phyloP scores from a whole-genome alignment of 2,888 invertebrate genomes.

The Elgonia sp. region DNA sequence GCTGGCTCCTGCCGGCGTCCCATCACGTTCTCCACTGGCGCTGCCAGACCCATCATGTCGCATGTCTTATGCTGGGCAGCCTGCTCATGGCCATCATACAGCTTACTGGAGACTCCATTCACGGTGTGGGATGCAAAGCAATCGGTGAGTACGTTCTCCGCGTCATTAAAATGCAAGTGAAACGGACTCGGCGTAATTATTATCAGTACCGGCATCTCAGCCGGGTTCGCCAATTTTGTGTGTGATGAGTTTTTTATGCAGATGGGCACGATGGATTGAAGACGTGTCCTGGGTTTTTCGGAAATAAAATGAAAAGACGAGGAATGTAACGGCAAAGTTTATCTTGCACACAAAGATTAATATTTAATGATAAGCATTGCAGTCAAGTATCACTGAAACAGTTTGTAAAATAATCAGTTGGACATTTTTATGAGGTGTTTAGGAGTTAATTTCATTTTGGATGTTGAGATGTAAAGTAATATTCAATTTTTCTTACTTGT shows the following conservation, averaged over 20 bases:
- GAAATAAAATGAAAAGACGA: slow-evolving; percentile 4
- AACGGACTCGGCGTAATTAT: slow-evolving; percentile 57
- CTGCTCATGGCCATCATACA: slow-evolving; percentile 93
- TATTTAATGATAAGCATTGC: neutral
- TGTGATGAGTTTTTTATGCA: slow-evolving; percentile 55
- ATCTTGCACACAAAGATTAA: neutral
- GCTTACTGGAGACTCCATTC: slow-evolving; percentile 90
- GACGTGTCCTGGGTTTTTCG: slow-evolving; percentile 30
- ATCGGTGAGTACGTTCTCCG: slow-evolving; percentile 89
- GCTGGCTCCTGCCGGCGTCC: slow-evolving; percentile 93
- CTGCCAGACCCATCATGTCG: slow-evolving; percentile 95
- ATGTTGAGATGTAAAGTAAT: too few relatives aligned
- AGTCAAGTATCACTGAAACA: neutral
- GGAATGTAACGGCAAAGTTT: neutral
- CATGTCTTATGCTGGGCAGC: slow-evolving; percentile 94
- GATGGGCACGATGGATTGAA: slow-evolving; percentile 37
- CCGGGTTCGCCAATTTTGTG: slow-evolving; percentile 48
- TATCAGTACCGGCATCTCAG: slow-evolving; percentile 36
- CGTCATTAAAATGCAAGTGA: slow-evolving; percentile 67
- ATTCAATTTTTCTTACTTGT: too few relatives aligned
- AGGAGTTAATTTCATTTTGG: too few relatives aligned
- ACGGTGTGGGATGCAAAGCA: slow-evolving; percentile 89
- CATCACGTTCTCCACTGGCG: slow-evolving; percentile 96
- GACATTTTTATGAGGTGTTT: too few relatives aligned
- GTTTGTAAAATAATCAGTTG: too few relatives aligned